Evolutionary conservation across 2,888 invertebrate genomes (phyloP), one percentile per base, ranked within the genome.

Genomic region (Melieria crassipennis): DNA sequence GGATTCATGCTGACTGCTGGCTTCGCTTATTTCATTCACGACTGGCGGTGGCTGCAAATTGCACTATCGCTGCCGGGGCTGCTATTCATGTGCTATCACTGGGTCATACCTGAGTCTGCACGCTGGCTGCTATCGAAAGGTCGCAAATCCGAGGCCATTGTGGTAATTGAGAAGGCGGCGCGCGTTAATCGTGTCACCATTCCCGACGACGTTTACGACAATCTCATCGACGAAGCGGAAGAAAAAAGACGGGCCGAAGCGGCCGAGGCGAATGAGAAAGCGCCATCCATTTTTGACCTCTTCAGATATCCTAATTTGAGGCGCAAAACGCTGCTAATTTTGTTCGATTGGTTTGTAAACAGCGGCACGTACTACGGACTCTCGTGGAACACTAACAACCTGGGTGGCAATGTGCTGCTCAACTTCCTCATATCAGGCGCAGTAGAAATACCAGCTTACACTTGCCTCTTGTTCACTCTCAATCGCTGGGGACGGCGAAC

Each of bases 271-370:
- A 13, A 46, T 10, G 73, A 71, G 67, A 81, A 78, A 0, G 70
- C 86, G 68, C 88, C 90, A 0, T 88, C 89, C 0, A 84, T 91
- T 1, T 85, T 91, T 5, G 91, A 91, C 81, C 87, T 92, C 46
- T 89, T 92, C 74, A 88, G 88, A 70, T 90, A 91, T 84, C 89
- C 91, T 1, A 92, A 91, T 81, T 85, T 93, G 50, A 88, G 91
- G 63, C 89, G 88, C 71, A 91, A 91, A 79, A 90, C 91, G 58
- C 81, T 91, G 43, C 88, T 92, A 63, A 89, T 93, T 76, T 92
- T 93, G 84, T 92, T 92, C 82, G 91, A 92, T 82, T 93, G 93
- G 93, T 91, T 93, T 82, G 93, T 92, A 16, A 92, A 92, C 81
- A 92, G 92, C 81, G 91, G 91, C 72, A 91, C 92, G 5, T 94